Evolutionary conservation across 2,797 vertebrate genomes (phyloP), one percentile per base, ranked within the genome.

Genomic region (Masticophis lateralis): DNA sequence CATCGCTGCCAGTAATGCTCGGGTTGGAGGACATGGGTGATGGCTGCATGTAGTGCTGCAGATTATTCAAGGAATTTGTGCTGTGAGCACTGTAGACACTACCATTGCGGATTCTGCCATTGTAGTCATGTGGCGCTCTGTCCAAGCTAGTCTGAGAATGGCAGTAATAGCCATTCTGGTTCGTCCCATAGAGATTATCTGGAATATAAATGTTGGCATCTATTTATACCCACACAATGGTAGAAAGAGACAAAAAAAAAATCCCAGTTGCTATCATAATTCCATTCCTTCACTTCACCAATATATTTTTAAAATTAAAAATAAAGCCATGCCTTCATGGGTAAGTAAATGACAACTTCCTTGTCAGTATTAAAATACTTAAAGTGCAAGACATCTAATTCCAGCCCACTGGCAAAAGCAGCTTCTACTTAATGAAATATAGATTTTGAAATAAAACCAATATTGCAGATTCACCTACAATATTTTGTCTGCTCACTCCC

Each of bases 21-120:
- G 99, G 99, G 97, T 99, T 99, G 92, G 99, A 99, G 92, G 99
- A 99, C 99, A 99, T 98, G 1, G 99, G 99, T 0, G 99, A 99
- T 0, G 99, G 98, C 97, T 99, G 99, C 96, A 98, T 95, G 96
- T 98, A 99, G 97, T 99, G 98, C 94, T 99, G 99, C 0, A 99
- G 98, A 87, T 99, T 99, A 95, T 99, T 99, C 86, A 99, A 97
- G 53, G 99, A 99, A 98, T 98, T 99, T 63, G 99, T 99, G 97
- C 99, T 99, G 96, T 99, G 99, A 0, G 99, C 99, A 0, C 99
- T 99, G 96, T 99, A 99, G 88, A 99, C 99, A 0, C 99, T 99
- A 95, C 99, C 99, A 0, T 99, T 99, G 4, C 99, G 98, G 94
- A 99, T 98, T 88, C 99, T 98, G 43, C 98, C 98, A 32, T 95